A percentile compares a stretch with the other conserved stretches of the same genome.
These are phyloP conservation scores for Apodemia zela DNA, from an alignment of 2,888 invertebrate species.

Conservation along the genomic window DNA sequence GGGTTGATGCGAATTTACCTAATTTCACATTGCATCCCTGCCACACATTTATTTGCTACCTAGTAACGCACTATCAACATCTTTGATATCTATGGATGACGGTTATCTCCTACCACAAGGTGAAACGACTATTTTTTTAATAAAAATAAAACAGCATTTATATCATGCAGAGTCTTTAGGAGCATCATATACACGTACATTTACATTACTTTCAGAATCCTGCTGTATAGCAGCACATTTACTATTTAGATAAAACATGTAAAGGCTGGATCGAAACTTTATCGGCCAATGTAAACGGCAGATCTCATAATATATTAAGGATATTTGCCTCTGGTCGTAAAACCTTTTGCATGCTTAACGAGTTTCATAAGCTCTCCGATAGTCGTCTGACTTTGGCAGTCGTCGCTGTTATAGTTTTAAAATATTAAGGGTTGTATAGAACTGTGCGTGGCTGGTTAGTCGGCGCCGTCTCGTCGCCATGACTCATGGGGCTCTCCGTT, in stretches of 20 bases:
- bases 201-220: background rate
- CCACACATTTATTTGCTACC: too few species aligned
- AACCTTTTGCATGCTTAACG: conserved; percentile 53
- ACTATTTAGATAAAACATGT: conserved; percentile 23
- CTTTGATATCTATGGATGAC: too few species aligned
- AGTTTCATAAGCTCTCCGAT: conserved; percentile 36
- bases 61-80: too few species aligned
- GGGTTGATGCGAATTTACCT: too few species aligned
- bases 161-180: too few species aligned
- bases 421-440: conserved; percentile 45
- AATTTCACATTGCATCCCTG: too few species aligned
- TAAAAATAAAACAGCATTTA: too few species aligned
- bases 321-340: conserved; percentile 37
- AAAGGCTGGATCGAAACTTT: conserved; percentile 28
- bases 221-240: background rate
- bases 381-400: conserved; percentile 18
- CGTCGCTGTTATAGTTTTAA: conserved; percentile 26
- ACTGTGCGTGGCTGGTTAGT: conserved; percentile 47
- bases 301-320: conserved; percentile 46
- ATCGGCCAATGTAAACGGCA: conserved; percentile 27
- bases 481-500: conserved; percentile 71
- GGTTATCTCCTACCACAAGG: too few species aligned
- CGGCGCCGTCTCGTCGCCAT: conserved; percentile 73
- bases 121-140: too few species aligned
- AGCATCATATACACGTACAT: background rate